Evolutionary conservation across 2,888 invertebrate species (phyloP).

Genomic region (Lomographa bimaculata): DNA sequence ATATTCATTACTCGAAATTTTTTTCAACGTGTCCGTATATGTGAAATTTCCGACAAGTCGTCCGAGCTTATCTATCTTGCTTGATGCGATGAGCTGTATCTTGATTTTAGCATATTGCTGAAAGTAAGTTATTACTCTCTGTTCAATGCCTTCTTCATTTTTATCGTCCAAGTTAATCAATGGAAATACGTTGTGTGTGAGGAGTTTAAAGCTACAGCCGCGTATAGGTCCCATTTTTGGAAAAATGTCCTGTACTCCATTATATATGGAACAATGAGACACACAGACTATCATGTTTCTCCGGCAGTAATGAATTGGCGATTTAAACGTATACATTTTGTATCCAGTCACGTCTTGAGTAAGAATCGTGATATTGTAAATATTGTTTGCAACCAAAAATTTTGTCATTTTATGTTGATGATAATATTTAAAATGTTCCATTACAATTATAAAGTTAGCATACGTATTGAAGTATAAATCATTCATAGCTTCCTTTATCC

Average conservation of each 20-base stretch:
- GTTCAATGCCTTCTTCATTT: constrained; percentile 33
- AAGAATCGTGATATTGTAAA: constrained; percentile 31
- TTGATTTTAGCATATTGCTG: constrained; percentile 29
- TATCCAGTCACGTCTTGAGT: constrained; percentile 15
- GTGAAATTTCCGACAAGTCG: constrained; percentile 31
- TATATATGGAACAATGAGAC: constrained; percentile 8
- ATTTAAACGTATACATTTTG: constrained; percentile 21
- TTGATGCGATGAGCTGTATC: constrained; percentile 34
- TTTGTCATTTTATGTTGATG: constrained; percentile 29
- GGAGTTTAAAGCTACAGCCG: constrained; percentile 32
- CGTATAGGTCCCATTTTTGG: constrained; percentile 1
- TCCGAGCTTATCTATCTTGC: constrained; percentile 38
- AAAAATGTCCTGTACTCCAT: constrained; percentile 2
- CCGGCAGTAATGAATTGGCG: constrained; percentile 20
- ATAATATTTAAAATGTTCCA: constrained; percentile 28
- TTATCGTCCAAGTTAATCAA: constrained; percentile 35
- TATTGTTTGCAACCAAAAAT: constrained; percentile 36
- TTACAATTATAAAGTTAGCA: constrained; percentile 44
- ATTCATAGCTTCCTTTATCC: constrained; percentile 29
- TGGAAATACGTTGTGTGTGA: constrained; percentile 32
- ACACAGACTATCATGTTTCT: constrained; percentile 2
- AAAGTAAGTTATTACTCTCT: constrained; percentile 36
- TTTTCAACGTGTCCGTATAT: constrained; percentile 30
- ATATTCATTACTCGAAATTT: constrained; percentile 33
- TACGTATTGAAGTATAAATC: constrained; percentile 45